phyloP scores from a whole-genome alignment of 2,113 vertebrate species.

The Hippoglossus stenolepis region DNA sequence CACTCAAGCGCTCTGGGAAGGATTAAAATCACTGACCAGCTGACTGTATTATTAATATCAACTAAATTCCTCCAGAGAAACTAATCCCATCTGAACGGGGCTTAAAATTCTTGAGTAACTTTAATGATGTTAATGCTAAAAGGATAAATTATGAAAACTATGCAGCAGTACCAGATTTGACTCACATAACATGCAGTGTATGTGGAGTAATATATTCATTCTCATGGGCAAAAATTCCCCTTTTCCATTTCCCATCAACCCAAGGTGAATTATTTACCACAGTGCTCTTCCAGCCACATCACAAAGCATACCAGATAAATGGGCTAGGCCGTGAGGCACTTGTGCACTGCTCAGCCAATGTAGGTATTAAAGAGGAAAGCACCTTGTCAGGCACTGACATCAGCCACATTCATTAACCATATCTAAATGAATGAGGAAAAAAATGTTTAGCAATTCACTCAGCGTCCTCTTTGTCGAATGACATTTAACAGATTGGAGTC shows the following conservation, averaged over 20 bases:
- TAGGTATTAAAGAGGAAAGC: constrained; percentile 21
- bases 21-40: neutral
- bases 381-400: constrained; percentile 27
- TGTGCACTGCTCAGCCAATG: constrained; percentile 20
- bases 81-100: neutral
- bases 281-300: constrained; percentile 56
- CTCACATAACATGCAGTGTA: neutral
- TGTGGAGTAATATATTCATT: neutral
- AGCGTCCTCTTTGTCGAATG: constrained; percentile 6
- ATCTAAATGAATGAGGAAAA: constrained; percentile 6
- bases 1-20: neutral
- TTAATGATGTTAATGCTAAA: constrained; percentile 13
- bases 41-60: neutral
- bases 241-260: constrained; percentile 33
- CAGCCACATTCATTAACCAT: constrained; percentile 28
- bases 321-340: constrained; percentile 36
- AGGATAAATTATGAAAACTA: neutral
- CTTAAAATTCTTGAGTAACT: neutral
- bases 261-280: constrained; percentile 69
- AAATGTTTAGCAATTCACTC: constrained; percentile 8
- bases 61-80: neutral
- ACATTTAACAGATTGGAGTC: constrained; percentile 12
- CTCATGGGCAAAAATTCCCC: constrained; percentile 11
- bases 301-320: constrained; percentile 73
- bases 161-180: neutral